These are phyloP conservation scores for Zeugodacus cucurbitae DNA, from an alignment of 1,140 invertebrate species.

Conservation along the genomic window DNA sequence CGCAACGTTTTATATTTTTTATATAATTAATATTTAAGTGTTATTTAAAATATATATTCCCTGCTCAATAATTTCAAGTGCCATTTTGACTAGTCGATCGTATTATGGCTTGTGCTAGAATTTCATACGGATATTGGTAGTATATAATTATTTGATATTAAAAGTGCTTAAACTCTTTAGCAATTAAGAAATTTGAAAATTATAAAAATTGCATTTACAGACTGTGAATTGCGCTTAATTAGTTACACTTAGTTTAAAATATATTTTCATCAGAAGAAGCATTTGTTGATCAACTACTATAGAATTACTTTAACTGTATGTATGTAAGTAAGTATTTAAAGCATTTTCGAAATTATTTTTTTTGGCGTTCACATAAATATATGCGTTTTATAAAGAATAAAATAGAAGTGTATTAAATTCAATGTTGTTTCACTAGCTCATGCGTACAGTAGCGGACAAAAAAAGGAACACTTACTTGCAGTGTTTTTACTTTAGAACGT, in stretches of 20 bases:
- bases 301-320: background rate
- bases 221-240: constrained; percentile 6
- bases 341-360: background rate
- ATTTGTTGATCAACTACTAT: background rate
- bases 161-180: background rate
- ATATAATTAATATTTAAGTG: background rate
- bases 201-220: background rate
- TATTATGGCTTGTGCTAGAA: background rate
- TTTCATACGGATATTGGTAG: background rate
- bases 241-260: background rate
- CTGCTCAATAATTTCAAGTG: constrained; percentile 1
- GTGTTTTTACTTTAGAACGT: no score
- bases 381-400: background rate
- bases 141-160: background rate
- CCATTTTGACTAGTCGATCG: constrained; percentile 12
- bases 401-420: background rate
- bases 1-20: background rate
- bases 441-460: no score
- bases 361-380: background rate
- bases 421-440: background rate
- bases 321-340: background rate
- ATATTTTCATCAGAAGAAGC: background rate
- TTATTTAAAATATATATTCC: background rate
- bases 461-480: no score
- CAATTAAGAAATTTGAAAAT: background rate